phyloP scores from a whole-genome alignment of 2,797 vertebrate genomes.

The Echiichthys vipera region DNA sequence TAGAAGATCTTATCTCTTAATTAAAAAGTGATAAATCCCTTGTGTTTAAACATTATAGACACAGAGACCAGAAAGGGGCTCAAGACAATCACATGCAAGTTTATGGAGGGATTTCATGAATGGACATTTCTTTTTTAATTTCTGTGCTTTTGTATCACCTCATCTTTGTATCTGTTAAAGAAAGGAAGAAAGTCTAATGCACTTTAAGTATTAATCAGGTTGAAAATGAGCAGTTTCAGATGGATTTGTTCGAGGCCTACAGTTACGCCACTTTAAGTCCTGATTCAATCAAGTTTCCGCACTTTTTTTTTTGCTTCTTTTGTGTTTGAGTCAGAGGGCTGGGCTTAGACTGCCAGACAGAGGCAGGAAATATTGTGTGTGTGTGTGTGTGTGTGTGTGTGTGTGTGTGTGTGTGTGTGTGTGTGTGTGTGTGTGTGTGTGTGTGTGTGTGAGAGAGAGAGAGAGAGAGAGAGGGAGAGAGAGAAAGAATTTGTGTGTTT shows the following conservation, averaged over 20 bases:
- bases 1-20: not conserved
- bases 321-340: conserved; percentile 59
- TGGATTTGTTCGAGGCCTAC: not conserved
- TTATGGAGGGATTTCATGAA: too few species aligned
- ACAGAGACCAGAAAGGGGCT: not conserved
- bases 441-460: too few species aligned
- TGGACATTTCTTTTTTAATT: not conserved
- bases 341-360: conserved; percentile 38
- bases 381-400: conserved; percentile 7
- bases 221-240: not conserved
- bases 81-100: too few species aligned
- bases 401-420: conserved; percentile 2
- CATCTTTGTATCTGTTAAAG: not conserved
- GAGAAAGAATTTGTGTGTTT: conserved; percentile 22
- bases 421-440: not conserved
- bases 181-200: not conserved
- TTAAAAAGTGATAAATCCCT: not conserved
- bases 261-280: not conserved
- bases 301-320: conserved; percentile 14
- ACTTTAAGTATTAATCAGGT: not conserved
- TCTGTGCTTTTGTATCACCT: not conserved
- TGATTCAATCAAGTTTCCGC: conserved; percentile 37
- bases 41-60: not conserved
- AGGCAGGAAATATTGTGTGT: conserved; percentile 71
- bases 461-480: too few species aligned